Conservation (phyloP, 2,888 invertebrate genomes). For the Nowickia ferox region DNA sequence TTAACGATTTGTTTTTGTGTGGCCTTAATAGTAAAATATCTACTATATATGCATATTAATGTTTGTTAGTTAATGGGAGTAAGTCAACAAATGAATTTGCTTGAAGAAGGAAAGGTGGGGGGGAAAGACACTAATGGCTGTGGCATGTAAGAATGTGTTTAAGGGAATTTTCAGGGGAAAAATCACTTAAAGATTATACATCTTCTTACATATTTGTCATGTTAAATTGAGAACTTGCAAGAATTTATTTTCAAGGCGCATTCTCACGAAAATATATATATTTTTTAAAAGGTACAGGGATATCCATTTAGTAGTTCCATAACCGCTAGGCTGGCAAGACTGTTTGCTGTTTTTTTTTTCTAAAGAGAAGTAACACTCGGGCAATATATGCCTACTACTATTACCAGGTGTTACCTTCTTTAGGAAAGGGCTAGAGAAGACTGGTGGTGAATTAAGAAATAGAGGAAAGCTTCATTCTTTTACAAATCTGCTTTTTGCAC, state of each 20-base stretch:
- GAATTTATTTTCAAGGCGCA: not conserved
- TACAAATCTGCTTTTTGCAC: too few relatives aligned
- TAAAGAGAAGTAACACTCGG: too few relatives aligned
- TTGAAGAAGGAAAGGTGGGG: too few relatives aligned
- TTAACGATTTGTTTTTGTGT: constrained; percentile 35
- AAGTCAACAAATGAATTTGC: not conserved
- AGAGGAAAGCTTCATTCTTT: too few relatives aligned
- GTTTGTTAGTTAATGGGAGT: constrained; percentile 22
- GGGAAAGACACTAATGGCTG: not conserved
- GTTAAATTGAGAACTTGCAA: too few relatives aligned
- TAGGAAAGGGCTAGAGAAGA: too few relatives aligned
- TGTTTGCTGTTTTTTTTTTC: not conserved
- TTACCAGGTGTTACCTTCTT: too few relatives aligned
- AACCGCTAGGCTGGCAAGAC: too few relatives aligned
- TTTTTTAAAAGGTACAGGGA: not conserved
- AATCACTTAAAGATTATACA: not conserved
- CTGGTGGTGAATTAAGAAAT: too few relatives aligned
- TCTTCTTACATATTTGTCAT: too few relatives aligned
- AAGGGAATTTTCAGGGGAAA: not conserved
- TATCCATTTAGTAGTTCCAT: too few relatives aligned
- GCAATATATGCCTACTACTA: too few relatives aligned
- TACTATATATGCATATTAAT: constrained; percentile 8
- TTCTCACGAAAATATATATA: not conserved
- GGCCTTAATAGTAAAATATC: constrained; percentile 12
- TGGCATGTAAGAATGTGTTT: not conserved